Conservation (phyloP, 1,140 invertebrate species). For the Trichoplusia ni region DNA sequence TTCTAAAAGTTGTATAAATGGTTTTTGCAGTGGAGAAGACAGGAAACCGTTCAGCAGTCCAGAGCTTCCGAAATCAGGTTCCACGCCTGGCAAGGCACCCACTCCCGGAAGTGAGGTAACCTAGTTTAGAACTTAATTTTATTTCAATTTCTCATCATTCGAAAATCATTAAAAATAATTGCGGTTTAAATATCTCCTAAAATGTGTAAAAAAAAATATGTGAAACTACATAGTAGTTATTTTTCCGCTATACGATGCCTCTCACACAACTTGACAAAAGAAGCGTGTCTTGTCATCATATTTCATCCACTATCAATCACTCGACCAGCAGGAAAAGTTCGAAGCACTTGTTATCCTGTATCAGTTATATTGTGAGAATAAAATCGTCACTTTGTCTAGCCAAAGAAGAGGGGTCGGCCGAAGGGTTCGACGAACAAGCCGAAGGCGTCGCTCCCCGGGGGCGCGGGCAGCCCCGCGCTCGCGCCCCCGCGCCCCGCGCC, state of each 20-base stretch:
- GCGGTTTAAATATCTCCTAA: too few species aligned
- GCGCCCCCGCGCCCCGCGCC: constrained; percentile 35
- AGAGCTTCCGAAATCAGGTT: constrained; percentile 47
- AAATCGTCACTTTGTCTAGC: constrained; percentile 41
- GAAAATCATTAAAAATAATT: too few species aligned
- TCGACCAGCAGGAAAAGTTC: too few species aligned
- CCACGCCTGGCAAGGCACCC: constrained; percentile 52
- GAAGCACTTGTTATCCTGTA: not conserved
- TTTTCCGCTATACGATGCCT: too few species aligned
- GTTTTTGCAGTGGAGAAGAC: constrained; percentile 58
- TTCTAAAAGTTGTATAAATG: not conserved
- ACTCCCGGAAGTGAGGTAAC: constrained; percentile 59
- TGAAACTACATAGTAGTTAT: too few species aligned
- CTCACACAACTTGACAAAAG: too few species aligned
- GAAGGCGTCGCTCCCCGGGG: constrained; percentile 64
- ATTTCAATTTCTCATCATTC: not conserved
- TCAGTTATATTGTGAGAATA: constrained; percentile 1
- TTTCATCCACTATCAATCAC: too few species aligned
- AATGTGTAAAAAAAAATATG: too few species aligned
- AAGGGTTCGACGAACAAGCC: constrained; percentile 80
- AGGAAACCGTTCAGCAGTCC: constrained; percentile 67
- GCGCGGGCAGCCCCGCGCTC: constrained; percentile 31
- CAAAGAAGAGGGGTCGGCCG: constrained; percentile 74
- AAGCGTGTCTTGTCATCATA: too few species aligned
- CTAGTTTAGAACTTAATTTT: constrained; percentile 19